Conservation (phyloP, 2,797 vertebrate species). For the Microcaecilia unicolor region DNA sequence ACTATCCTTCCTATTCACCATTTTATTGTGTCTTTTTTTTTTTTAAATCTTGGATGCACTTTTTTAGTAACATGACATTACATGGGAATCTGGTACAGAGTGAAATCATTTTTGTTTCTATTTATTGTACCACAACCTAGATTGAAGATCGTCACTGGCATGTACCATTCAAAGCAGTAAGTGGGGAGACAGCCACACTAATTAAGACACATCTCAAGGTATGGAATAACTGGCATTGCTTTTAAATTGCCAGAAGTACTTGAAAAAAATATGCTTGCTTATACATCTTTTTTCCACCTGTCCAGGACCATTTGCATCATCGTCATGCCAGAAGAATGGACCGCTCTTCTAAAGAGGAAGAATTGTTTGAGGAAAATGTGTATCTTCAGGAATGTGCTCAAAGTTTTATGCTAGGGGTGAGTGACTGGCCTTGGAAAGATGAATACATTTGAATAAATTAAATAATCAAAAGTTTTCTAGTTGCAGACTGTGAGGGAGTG, state of each 20-base stretch:
- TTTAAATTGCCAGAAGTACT: background rate
- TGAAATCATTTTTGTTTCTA: background rate
- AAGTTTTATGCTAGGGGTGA: conserved; percentile 24
- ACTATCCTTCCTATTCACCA: no score
- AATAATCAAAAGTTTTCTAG: no score
- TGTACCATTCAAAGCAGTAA: conserved; percentile 25
- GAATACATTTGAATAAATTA: no score
- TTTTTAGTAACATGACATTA: no score
- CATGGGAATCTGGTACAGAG: no score
- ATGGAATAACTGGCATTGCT: background rate
- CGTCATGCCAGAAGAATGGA: conserved; percentile 7
- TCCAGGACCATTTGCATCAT: conserved; percentile 20
- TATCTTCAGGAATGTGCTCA: conserved; percentile 2
- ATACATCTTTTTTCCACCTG: background rate
- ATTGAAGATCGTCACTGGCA: conserved; percentile 23
- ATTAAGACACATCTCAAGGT: conserved; percentile 40
- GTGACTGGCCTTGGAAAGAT: no score
- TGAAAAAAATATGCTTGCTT: background rate
- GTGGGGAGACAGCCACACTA: conserved; percentile 20
- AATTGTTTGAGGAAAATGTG: conserved; percentile 2
- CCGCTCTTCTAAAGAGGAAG: background rate
- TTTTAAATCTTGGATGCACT: no score
- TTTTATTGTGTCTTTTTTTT: no score
- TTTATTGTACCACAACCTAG: conserved; percentile 6
- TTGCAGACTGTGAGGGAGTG: no score